Evolutionary conservation across 2,113 vertebrate species (phyloP), one percentile per base, ranked within the genome.

Genomic region (Clupea harengus): DNA sequence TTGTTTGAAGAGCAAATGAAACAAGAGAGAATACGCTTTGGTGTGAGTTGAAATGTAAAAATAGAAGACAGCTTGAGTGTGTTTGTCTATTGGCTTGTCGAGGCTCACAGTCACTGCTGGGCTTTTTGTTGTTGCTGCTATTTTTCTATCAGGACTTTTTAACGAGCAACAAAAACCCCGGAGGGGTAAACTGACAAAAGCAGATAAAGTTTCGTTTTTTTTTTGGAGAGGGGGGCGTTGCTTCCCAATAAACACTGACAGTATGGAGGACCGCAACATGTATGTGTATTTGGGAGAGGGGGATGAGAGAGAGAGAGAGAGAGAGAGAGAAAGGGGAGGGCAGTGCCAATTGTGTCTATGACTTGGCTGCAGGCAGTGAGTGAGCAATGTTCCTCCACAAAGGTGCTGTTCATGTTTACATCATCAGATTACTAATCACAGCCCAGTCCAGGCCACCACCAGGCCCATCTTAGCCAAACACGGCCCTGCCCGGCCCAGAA

Each of bases 101-200:
- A 86, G 39, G 82, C 60, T 87, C 49, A 45, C 82, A 78, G 80
- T 47, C 85, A 80, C 83, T 78, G 50, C 67, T 54, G 72, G 80
- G 84, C 64, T 90, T 86, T 90, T 88, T 87, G 88, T 89, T 90
- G 45, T 32, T 87, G 85, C 81, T 90, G 90, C 84, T 92, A 90
- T 92, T 92, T 89, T 89, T 92, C 91, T 92, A 92, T 92, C 90
- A 94, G 92, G 93, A 93, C 91, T 93, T 95, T 94, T 94, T 94
- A 94, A 94, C 91, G 93, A 95, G 93, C 92, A 91, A 75, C 67
- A 85, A 85, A 39, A 93, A 86, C 81, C 90, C 93, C 92, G 81
- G 90, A 92, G 85, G 85, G 89, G 90, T 87, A 91, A 92, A 92
- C 91, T 94, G 92, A 93, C 93, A 93, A 92, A 93, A 78, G 28